Conservation (phyloP, 2,797 vertebrate species). For the Sphaeramia orbicularis region DNA sequence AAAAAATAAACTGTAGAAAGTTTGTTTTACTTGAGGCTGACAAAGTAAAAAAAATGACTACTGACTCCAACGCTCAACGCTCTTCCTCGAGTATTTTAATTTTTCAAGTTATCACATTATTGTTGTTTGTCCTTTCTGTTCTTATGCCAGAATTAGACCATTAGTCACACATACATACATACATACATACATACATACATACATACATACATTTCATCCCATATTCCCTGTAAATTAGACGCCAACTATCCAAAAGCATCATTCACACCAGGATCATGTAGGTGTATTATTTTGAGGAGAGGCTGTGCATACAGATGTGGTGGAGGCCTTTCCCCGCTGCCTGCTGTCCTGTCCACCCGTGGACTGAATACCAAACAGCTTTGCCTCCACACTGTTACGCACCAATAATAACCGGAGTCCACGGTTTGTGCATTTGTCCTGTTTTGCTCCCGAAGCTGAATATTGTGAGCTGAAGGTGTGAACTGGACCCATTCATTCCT, state of each 20-base stretch:
- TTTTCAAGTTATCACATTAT: too few species aligned
- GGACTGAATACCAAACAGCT: conserved; percentile 68
- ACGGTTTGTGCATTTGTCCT: conserved; percentile 2
- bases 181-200: too few species aligned
- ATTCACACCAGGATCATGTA: neutral
- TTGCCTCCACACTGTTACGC: conserved; percentile 30
- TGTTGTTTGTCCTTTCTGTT: too few species aligned
- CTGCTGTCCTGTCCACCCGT: conserved; percentile 45
- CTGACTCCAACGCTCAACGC: too few species aligned
- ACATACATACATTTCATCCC: too few species aligned
- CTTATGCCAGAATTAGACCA: too few species aligned
- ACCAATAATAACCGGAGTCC: conserved; percentile 21
- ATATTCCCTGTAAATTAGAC: too few species aligned
- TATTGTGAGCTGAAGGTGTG: conserved; percentile 15
- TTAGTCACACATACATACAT: too few species aligned
- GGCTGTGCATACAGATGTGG: neutral
- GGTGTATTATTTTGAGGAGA: neutral
- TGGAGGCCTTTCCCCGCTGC: conserved; percentile 23
- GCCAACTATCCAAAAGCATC: conserved; percentile 6
- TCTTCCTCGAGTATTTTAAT: too few species aligned
- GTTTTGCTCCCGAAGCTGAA: neutral
- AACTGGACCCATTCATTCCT: neutral
- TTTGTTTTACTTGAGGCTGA: too few species aligned
- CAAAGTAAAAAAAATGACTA: too few species aligned
- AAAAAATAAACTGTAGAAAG: too few species aligned